Base-by-base conservation (phyloP, 2,113 vertebrate genomes). In the Stomatorhinus ivindoensis region DNA sequence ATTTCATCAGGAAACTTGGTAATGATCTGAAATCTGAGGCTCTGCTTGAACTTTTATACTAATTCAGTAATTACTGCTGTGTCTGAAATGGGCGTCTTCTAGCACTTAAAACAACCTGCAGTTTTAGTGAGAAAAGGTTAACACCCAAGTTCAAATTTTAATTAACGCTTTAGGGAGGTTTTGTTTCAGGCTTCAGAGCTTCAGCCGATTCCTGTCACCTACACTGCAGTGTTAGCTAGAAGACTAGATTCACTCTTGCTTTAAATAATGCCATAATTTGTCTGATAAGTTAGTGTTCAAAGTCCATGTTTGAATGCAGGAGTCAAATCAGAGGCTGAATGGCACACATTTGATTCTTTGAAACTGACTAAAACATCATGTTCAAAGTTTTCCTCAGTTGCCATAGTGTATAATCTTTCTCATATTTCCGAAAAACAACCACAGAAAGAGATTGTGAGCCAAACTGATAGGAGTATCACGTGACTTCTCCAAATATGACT, bases 11-110 rank as follows among this genome's bases (percentile, higher is more conserved):
- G 96, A 96, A 96, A 95, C 95, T 96, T 95, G 94, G 94, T 96
- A 96, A 95, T 94, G 93, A 97, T 96, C 96, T 95, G 98, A 98
- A 98, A 99, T 96, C 94, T 93, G 97, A 98, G 96, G 95, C 97
- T 95, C 91, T 92, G 96, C 95, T 95, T 98, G 97, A 99, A 98
- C 97, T 98, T 98, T 96, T 93, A 96, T 96, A 94, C 96, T 98
- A 98, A 98, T 99, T 98, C 97, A 98, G 95, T 99, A 98, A 99
- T 99, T 99, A 96, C 96, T 96, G 97, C 97, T 96, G 94, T 97
- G 95, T 93, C 95, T 95, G 94, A 95, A 95, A 95, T 94, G 95
- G 96, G 95, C 95, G 94, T 93, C 94, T 95, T 96, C 95, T 95
- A 95, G 93, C 95, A 95, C 96, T 96, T 96, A 95, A 47, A 95